phyloP scores from a whole-genome alignment of 2,113 vertebrate genomes.

The Chamaetylas fuelleborni region DNA sequence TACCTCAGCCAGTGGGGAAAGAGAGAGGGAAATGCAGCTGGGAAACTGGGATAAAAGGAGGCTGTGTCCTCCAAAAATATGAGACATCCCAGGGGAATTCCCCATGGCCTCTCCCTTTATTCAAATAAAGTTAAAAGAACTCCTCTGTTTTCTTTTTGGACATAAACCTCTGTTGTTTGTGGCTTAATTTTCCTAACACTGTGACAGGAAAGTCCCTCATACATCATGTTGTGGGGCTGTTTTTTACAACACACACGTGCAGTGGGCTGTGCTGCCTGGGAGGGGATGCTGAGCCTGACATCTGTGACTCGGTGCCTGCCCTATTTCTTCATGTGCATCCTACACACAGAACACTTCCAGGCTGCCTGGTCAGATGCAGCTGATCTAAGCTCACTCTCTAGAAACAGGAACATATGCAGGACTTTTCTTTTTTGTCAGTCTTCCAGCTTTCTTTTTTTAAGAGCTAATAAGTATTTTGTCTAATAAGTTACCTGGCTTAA shows the following conservation, averaged over 20 bases:
- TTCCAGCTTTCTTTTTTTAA: background rate
- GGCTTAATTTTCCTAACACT: too few relatives aligned
- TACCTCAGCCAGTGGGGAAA: too few relatives aligned
- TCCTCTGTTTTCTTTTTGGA: too few relatives aligned
- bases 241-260: background rate
- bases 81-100: too few relatives aligned
- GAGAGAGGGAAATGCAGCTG: too few relatives aligned
- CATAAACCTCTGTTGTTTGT: too few relatives aligned
- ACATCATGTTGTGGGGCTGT: background rate
- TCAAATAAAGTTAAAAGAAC: too few relatives aligned
- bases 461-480: background rate
- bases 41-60: too few relatives aligned
- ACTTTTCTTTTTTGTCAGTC: background rate
- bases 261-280: background rate
- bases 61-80: too few relatives aligned
- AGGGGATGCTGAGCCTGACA: background rate
- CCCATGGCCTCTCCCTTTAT: too few relatives aligned
- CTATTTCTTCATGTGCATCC: background rate
- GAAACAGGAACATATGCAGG: background rate
- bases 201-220: background rate
- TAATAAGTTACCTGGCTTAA: background rate
- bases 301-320: background rate
- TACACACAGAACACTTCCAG: background rate
- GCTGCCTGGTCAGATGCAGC: background rate
- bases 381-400: background rate